Evolutionary conservation across 1,140 invertebrate genomes (phyloP), one percentile per base, ranked within the genome.

Genomic region (Ptiloglossa arizonensis): DNA sequence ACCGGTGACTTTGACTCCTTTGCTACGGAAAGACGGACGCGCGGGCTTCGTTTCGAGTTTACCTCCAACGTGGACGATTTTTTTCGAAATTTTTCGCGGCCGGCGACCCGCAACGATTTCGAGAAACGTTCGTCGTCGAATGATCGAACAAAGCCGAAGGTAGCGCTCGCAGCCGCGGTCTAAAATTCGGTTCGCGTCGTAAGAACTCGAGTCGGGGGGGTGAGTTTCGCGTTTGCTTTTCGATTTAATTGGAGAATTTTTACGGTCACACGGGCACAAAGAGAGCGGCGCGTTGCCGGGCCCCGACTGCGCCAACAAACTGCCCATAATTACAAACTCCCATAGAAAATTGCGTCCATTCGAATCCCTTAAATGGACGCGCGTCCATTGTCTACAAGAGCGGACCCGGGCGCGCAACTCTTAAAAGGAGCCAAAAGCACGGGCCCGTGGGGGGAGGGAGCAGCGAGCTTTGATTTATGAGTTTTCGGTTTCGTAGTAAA

Each of bases 301-400:
- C 50, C 46, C 24, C 46, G 80, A 48, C 72, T 71, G 80, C 87
- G 87, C 86, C 88, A 87, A 90, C 88, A 89, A 89, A 90, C 88
- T 90, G 86, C 90, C 90, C 89, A 92, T 92, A 92, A 92, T 92
- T 91, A 92, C 90, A 90, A 90, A 91, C 90, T 91, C 91, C 90
- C 84, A 91, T 91, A 92, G 90, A 91, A 92, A 92, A 92, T 92
- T 92, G 90, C 90, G 90, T 91, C 87, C 91, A 92, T 92, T 92
- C 89, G 90, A 88, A 90, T 89, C 87, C 79, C 81, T 89, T 89
- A 90, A 90, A 90, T 88, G 88, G 87, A 90, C 89, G 81, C 86
- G 87, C 87, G 86, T 85, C 69, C 87, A 89, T 89, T 89, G 85
- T 87, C 88, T 89, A 86, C 83, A 76, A 66, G 41, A 35, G 3